phyloP scores from a whole-genome alignment of 2,797 vertebrate genomes.

The Dromococcyx pavoninus region DNA sequence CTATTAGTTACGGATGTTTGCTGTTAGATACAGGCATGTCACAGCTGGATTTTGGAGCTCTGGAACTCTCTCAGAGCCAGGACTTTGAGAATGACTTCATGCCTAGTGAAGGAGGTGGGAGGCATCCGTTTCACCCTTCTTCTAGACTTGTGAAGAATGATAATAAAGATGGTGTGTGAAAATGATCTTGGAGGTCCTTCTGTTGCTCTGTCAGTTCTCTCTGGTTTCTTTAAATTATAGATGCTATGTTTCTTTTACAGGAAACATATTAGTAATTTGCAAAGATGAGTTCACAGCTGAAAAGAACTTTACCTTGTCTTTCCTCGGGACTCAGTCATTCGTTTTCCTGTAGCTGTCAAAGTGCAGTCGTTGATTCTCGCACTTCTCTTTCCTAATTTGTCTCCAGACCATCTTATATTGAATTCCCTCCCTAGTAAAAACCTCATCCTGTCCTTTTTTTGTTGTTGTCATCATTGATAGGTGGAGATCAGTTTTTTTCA shows the following conservation, averaged over 20 bases:
- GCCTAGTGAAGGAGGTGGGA: slow-evolving; percentile 17
- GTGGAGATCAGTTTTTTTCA: background rate
- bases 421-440: background rate
- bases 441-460: background rate
- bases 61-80: slow-evolving; percentile 92
- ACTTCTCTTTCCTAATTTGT: background rate
- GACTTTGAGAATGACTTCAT: slow-evolving; percentile 70
- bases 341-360: background rate
- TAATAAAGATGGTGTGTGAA: slow-evolving; percentile 6
- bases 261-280: background rate
- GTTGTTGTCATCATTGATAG: background rate
- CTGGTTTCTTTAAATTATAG: background rate
- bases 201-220: background rate
- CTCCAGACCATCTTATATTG: background rate
- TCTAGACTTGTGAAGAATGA: background rate
- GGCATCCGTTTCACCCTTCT: background rate
- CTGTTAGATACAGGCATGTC: slow-evolving; percentile 79
- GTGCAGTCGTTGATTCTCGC: background rate
- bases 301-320: background rate
- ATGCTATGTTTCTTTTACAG: background rate
- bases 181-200: background rate
- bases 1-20: background rate
- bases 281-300: background rate
- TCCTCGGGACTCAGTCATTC: background rate
- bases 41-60: slow-evolving; percentile 81